phyloP scores from a whole-genome alignment of 1,140 invertebrate species.

The Polypedilum pembai region DNA sequence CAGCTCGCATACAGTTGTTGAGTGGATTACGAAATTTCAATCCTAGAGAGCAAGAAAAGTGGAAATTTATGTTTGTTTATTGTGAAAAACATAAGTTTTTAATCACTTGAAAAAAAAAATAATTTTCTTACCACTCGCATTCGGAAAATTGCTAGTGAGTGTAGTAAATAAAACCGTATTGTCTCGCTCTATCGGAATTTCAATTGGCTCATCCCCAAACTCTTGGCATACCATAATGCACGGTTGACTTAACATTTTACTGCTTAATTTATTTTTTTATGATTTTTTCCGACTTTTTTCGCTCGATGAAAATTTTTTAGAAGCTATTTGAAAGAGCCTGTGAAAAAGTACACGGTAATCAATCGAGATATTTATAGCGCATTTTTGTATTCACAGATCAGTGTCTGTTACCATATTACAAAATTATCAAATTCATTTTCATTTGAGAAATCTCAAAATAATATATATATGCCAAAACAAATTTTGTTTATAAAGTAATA shows the following conservation, averaged over 20 bases:
- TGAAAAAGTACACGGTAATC: too few relatives aligned
- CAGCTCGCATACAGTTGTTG: not conserved
- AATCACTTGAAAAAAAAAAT: not conserved
- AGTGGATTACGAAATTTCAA: slow-evolving; percentile 10
- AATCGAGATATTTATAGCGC: too few relatives aligned
- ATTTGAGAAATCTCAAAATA: too few relatives aligned
- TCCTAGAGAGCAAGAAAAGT: not conserved
- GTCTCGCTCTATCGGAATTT: not conserved
- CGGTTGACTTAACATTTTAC: not conserved
- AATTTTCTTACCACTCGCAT: not conserved
- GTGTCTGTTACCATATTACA: too few relatives aligned
- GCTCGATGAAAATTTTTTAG: too few relatives aligned
- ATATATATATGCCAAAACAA: too few relatives aligned
- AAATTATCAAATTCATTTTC: too few relatives aligned
- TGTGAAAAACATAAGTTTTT: too few relatives aligned
- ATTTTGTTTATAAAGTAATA: too few relatives aligned
- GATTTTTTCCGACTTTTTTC: not conserved
- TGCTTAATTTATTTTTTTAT: slow-evolving; percentile 20
- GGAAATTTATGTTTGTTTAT: not conserved
- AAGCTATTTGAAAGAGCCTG: too few relatives aligned
- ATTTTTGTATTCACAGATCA: too few relatives aligned
- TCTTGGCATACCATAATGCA: not conserved
- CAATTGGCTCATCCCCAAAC: not conserved
- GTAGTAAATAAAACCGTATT: not conserved
- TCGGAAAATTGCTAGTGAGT: not conserved